A percentile compares a stretch with the other conserved stretches of the same genome.
Conservation (phyloP, 1,140 invertebrate species). For the Drosophila mauritiana region DNA sequence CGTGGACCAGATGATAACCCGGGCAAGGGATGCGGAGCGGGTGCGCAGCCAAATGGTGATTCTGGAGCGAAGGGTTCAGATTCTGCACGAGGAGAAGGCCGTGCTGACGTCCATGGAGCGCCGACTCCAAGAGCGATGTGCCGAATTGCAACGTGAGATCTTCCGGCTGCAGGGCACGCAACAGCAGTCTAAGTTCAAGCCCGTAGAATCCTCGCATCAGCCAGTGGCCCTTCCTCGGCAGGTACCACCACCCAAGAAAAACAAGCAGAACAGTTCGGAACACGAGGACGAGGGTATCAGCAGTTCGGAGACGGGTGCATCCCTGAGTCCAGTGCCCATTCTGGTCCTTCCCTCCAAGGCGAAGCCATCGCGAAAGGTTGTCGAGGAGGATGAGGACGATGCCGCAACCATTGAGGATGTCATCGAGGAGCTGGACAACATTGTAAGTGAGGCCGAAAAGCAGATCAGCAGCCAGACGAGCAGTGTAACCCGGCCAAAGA, state of each 20-base stretch:
- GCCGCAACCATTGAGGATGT: conserved; percentile 94
- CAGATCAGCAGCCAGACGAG: conserved; percentile 85
- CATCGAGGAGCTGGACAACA: conserved; percentile 93
- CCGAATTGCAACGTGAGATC: conserved; percentile 88
- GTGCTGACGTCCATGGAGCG: conserved; percentile 91
- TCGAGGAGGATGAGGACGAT: conserved; percentile 86
- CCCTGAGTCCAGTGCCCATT: conserved; percentile 87
- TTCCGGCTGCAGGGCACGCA: conserved; percentile 80
- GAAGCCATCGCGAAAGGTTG: conserved; percentile 60
- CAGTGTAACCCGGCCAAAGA: conserved; percentile 62
- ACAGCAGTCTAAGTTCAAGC: conserved; percentile 77
- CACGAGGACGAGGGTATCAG: conserved; percentile 94
- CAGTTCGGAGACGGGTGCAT: conserved; percentile 89
- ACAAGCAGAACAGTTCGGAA: conserved; percentile 88
- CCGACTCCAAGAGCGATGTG: conserved; percentile 90
- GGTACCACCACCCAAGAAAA: conserved; percentile 58
- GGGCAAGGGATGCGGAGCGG: conserved; percentile 79
- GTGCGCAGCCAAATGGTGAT: conserved; percentile 87
- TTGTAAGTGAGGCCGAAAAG: conserved; percentile 92
- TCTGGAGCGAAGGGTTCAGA: conserved; percentile 90
- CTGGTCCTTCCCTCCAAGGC: conserved; percentile 72
- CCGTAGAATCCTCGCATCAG: conserved; percentile 75
- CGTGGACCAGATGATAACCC: conserved; percentile 86
- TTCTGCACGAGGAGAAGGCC: conserved; percentile 91
- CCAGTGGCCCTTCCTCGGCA: conserved; percentile 77